Conservation (phyloP, 2,113 vertebrate genomes). For the Corythornis vintsioides region DNA sequence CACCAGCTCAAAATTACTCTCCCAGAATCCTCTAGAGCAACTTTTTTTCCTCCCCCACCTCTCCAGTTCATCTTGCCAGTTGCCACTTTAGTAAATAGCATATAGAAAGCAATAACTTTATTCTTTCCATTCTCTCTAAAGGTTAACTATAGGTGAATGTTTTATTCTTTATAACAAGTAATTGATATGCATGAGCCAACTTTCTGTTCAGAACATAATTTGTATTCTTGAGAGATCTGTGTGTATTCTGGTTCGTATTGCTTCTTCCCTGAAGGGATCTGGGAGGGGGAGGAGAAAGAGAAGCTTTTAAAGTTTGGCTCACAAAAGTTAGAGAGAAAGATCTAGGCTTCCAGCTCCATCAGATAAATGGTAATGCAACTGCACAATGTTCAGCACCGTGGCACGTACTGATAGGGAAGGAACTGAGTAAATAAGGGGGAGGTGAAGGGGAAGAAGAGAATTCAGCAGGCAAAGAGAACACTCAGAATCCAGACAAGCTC, state of each 20-base stretch:
- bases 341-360: slow-evolving; percentile 38
- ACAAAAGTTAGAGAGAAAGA: slow-evolving; percentile 50
- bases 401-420: slow-evolving; percentile 27
- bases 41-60: neutral
- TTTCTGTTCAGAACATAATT: slow-evolving; percentile 64
- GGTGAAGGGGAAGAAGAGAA: neutral
- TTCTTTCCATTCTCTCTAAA: slow-evolving; percentile 43
- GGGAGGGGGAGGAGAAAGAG: slow-evolving; percentile 1
- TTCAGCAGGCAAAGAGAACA: neutral
- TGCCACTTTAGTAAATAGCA: slow-evolving; percentile 45
- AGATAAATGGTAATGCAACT: slow-evolving; percentile 45
- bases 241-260: slow-evolving; percentile 27
- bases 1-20: slow-evolving; percentile 33
- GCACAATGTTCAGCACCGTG: neutral
- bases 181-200: slow-evolving; percentile 49
- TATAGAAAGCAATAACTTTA: slow-evolving; percentile 30
- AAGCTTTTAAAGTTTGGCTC: slow-evolving; percentile 62
- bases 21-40: slow-evolving; percentile 6
- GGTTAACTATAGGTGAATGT: slow-evolving; percentile 59
- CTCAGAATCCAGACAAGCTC: neutral
- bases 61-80: slow-evolving; percentile 23
- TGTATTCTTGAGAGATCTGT: slow-evolving; percentile 58
- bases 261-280: slow-evolving; percentile 50
- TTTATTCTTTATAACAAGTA: slow-evolving; percentile 58
- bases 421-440: slow-evolving; percentile 29